Base-by-base conservation (phyloP, 1,140 invertebrate species). In the Lordiphosa clarofinis region DNA sequence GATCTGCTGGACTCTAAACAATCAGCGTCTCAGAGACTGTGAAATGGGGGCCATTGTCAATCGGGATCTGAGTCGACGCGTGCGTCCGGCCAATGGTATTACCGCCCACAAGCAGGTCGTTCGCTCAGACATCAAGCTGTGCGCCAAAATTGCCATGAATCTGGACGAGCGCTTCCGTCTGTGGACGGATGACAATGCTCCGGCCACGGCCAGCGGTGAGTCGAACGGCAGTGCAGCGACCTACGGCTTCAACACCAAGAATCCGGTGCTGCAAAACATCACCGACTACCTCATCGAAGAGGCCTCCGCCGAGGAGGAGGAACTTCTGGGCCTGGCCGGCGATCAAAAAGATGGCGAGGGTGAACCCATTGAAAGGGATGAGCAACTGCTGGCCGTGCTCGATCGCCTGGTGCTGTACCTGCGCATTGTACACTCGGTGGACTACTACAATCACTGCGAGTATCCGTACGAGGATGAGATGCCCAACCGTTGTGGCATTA, bases 391-490 rank as follows among this genome's bases (percentile, higher is more conserved):
- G 8, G 92, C 92, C 69, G 96, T 97, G 65, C 66, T 91, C 24
- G 92, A 93, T 86, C 90, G 94, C 33, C 92, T 99, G 37, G 92
- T 99, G 31, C 89, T 99, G 7, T 99, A 99, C 88, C 90, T 99
- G 61, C 93, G 99, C 33, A 93, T 99, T 40, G 99, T 99, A 0
- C 98, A 99, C 90, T 99, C 98, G 0, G 95, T 99, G 40, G 99
- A 99, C 90, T 99, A 98, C 88, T 99, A 99, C 89, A 99, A 98
- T 90, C 96, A 98, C 75, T 97, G 96, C 78, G 98, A 99, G 82
- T 99, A 99, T 91, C 97, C 98, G 0, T 98, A 99, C 87, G 99
- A 99, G 90, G 98, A 99, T 90, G 98, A 99, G 88, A 99, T 99
- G 98, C 99, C 99, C 0, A 99, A 99, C 89, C 92, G 98, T 24